Evolutionary conservation across 2,113 vertebrate species (phyloP), one percentile per base, ranked within the genome.

Genomic region (Ptyas mucosa): DNA sequence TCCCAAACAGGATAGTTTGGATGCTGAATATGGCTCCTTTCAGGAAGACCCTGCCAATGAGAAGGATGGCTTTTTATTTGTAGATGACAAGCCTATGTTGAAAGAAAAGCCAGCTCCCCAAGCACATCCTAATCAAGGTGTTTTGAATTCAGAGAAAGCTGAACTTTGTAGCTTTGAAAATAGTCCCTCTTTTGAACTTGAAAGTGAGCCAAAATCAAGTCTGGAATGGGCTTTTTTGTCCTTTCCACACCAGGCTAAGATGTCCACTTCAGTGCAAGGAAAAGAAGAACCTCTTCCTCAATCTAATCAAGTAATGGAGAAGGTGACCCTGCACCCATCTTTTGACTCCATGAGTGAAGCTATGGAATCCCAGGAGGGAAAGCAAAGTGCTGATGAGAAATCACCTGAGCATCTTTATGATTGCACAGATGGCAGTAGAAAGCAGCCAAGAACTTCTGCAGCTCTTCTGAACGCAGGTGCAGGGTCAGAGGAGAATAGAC

Each of bases 71-170:
- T 95, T 97, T 81, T 24, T 15, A 21, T 89, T 95, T 75, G 55
- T 53, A 15, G 95, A 96, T 34, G 97, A 96, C 92, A 96, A 95
- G 39, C 29, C 96, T 26, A 89, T 94, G 89, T 85, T 95, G 91
- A 97, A 97, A 96, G 96, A 95, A 46, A 23, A 24, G 39, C 97
- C 97, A 54, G 94, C 97, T 52, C 97, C 98, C 94, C 95, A 95
- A 0, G 89, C 94, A 91, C 53, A n/a, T 69, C 93, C 94, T 49
- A 95, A 93, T 95, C 49, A 81, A 91, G n/a, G 92, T 46, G 7
- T 53, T 49, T 95, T 98, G 52, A 98, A 98, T 94, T 93, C 91
- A 24, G 94, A 93, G 81, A 93, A 97, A 93, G 91, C 34, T 61
- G 96, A 97, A 81, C 57, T 53, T 2, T 81, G 21, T 34, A 75